Evolutionary conservation across 2,113 vertebrate species (phyloP), one percentile per base, ranked within the genome.

Genomic region (Toxotes chatareus): DNA sequence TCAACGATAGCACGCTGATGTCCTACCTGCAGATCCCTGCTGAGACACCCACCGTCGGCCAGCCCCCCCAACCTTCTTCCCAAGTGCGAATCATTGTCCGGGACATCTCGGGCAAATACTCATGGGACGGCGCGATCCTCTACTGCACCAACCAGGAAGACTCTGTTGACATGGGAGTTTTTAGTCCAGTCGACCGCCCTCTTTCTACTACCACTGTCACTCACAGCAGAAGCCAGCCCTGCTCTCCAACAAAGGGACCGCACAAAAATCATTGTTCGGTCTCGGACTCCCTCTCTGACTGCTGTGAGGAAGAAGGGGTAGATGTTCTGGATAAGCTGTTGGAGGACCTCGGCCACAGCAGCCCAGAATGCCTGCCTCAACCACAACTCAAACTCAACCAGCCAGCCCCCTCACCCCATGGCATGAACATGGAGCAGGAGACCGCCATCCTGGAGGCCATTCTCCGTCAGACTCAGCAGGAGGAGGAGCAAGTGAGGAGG

Each of bases 71-170:
- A 7, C 88, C 93, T 0, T 89, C 96, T n/a, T 96, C 97, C 0
- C 96, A 97, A 1, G 97, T 99, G 19, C 95, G 98, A 4, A 94
- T 99, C n/a, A 99, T 99, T 7, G 96, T 99, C 65, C 93, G 98
- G 44, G 98, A 99, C 83, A 98, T 99, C 92, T 99, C 98, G 11
- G 98, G 98, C 83, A 99, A 99, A 82, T 99, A 99, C 91, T 98
- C 98, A 0, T 99, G 98, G 98, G 97, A 99, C 11, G 96, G 97
- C 34, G 91, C 89, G 0, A 91, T 99, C 53, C 92, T 99, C n/a
- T 97, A 98, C 21, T 96, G 96, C 62, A 98, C 97, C 38, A 95
- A 94, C 7, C 82, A 95, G 60, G 95, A 97, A n/a, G 95, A 94
- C 70, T 82, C 61, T 60, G 53, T 83, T 10, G 76, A 91, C 72